phyloP scores from a whole-genome alignment of 2,888 invertebrate species.

The Drosophila anomelani region DNA sequence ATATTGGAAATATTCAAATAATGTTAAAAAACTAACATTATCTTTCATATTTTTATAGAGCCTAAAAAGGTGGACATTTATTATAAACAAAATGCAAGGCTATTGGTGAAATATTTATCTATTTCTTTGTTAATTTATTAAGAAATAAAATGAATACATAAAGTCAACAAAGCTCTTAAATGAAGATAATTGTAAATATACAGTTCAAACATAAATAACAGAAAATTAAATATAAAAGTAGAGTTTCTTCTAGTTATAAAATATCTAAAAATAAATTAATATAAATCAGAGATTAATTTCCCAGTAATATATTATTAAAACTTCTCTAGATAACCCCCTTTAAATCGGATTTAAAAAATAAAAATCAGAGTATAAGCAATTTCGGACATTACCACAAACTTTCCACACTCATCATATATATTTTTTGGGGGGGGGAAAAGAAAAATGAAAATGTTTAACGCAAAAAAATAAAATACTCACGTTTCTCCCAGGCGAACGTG shows the following conservation, averaged over 20 bases:
- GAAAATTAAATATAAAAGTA: neutral
- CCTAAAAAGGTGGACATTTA: neutral
- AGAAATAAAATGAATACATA: neutral
- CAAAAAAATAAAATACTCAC: constrained; percentile 82
- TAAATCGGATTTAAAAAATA: neutral
- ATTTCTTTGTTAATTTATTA: neutral
- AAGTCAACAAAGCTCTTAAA: neutral
- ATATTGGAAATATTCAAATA: neutral
- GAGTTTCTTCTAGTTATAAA: too few relatives aligned
- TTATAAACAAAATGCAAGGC: neutral
- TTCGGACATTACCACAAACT: constrained; percentile 1
- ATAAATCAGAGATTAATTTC: neutral
- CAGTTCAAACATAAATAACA: neutral
- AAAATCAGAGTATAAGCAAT: constrained; percentile 15
- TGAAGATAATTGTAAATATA: neutral
- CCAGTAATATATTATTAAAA: neutral
- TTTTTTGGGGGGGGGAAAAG: constrained; percentile 52
- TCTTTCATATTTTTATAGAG: neutral
- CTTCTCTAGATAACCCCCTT: fast-evolving
- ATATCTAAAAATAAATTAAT: too few relatives aligned
- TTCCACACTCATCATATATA: constrained; percentile 10
- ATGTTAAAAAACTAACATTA: too few relatives aligned
- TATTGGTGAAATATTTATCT: neutral
- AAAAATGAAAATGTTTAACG: constrained; percentile 77
- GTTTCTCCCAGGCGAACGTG: constrained; percentile 80